Conservation (phyloP, 1,140 invertebrate genomes). For the Trichonephila inaurata region DNA sequence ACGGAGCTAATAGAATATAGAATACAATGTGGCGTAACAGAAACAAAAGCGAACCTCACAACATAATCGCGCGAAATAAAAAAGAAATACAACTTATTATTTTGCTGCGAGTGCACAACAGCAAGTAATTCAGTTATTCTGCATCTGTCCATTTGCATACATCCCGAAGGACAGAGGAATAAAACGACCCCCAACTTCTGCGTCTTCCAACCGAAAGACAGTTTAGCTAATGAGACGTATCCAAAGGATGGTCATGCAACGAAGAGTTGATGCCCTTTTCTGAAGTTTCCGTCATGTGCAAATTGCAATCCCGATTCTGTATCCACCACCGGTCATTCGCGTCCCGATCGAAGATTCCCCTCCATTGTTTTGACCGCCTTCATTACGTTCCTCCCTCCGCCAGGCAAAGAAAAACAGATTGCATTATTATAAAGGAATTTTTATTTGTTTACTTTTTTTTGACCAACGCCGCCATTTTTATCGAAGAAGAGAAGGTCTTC, state of each 20-base stretch:
- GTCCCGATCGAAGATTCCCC: not conserved
- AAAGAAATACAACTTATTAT: not conserved
- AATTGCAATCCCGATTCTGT: not conserved
- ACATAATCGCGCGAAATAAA: not conserved
- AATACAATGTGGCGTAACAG: too few relatives aligned
- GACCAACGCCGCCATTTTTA: not conserved
- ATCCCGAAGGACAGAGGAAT: not conserved
- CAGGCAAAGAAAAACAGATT: conserved; percentile 8
- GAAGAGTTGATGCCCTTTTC: conserved; percentile 17
- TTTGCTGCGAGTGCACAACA: not conserved
- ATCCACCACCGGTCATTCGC: not conserved
- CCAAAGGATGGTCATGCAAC: not conserved
- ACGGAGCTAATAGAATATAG: too few relatives aligned
- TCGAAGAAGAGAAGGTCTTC: conserved; percentile 5
- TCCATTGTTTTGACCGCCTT: conserved; percentile 48
- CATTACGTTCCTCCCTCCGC: not conserved
- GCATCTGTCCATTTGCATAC: not conserved
- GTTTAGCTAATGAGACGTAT: conserved; percentile 17
- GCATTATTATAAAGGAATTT: conserved; percentile 9
- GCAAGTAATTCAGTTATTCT: not conserved
- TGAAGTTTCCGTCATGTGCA: not conserved
- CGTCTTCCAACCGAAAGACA: not conserved
- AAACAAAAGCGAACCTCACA: too few relatives aligned
- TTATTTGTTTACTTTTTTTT: conserved; percentile 33
- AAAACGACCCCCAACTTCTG: not conserved